Evolutionary conservation across 2,113 vertebrate genomes (phyloP), one percentile per base, ranked within the genome.

Genomic region (Limanda limanda): DNA sequence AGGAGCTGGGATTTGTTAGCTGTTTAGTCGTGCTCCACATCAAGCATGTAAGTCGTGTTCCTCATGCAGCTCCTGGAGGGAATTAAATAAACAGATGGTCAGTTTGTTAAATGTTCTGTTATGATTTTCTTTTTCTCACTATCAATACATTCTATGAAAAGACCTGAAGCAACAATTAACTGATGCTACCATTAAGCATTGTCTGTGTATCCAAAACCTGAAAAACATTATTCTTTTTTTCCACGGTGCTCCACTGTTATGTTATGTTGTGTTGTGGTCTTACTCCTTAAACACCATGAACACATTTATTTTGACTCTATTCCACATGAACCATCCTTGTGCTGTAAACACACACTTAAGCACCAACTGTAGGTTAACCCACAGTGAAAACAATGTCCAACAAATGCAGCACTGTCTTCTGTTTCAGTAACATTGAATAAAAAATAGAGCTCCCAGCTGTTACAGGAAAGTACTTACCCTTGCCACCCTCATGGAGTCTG

Each of bases 1-100:
- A 86, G 76, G 62, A 56, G 73, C 79, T 51, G 10, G 61, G 68
- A 81, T 88, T 85, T 81, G 73, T 79, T 59, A 80, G 74, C 78
- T 74, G 56, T 82, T 80, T 59, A 77, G 76, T 82, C 2, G 13
- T 9, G 60, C 51, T 23, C 31, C 59, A 55, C 74, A 17, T 69
- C 52, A 42, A 58, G 57, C 61, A 20, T 67, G 67, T 54, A 42
- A 21, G 59, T 67, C 65, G 52, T 77, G 61, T 68, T 70, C 23
- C 21, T 9, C 54, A 31, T 42, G 40, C 35, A 54, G 47, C 21
- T 47, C 5, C 31, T 61, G 57, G 55, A 42, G 74, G 31, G 58
- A 76, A 59, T 20, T 11, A 54, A 79, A 82, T 69, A 63, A 64
- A 85, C 20, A 59, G 42, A 23, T 18, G 24, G 51, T 54, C 9